Evolutionary conservation across 2,888 invertebrate genomes (phyloP).

Genomic region (Hyalella azteca): DNA sequence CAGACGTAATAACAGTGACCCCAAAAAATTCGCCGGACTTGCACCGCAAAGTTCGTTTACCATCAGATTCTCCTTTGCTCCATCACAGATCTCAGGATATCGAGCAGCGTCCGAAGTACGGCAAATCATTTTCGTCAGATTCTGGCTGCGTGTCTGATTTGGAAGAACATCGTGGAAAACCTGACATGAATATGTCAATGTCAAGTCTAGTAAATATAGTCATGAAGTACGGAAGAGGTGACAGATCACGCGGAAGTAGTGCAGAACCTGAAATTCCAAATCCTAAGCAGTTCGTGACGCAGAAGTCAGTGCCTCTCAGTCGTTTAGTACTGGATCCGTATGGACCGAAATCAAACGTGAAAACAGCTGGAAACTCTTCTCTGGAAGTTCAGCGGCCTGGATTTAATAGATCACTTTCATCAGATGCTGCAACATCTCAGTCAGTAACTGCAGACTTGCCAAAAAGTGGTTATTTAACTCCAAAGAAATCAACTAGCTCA

Average conservation of each 20-base stretch:
- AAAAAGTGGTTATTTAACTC: background rate
- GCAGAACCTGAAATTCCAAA: background rate
- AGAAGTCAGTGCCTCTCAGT: conserved; percentile 49
- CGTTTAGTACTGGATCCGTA: conserved; percentile 53
- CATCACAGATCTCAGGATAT: conserved; percentile 42
- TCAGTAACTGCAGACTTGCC: background rate
- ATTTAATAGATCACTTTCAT: conserved; percentile 44
- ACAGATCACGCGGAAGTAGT: background rate
- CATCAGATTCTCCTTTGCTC: conserved; percentile 44
- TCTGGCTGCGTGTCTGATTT: conserved; percentile 48
- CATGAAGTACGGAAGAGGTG: conserved; percentile 3
- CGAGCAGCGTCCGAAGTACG: conserved; percentile 43
- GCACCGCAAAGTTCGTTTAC: conserved; percentile 45
- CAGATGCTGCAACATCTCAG: conserved; percentile 28
- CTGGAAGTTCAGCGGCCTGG: background rate
- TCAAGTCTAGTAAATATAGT: conserved; percentile 43
- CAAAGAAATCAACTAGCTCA: conserved; percentile 3
- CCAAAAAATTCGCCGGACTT: conserved; percentile 52
- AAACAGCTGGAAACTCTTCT: conserved; percentile 41
- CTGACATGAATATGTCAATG: conserved; percentile 45
- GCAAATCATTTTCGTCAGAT: conserved; percentile 50
- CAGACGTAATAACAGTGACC: conserved; percentile 48
- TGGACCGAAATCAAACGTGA: conserved; percentile 34
- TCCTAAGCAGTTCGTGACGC: conserved; percentile 9
- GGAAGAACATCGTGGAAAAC: conserved; percentile 9